Evolutionary conservation across 2,797 vertebrate species (phyloP).

Genomic region (Paguma larvata): DNA sequence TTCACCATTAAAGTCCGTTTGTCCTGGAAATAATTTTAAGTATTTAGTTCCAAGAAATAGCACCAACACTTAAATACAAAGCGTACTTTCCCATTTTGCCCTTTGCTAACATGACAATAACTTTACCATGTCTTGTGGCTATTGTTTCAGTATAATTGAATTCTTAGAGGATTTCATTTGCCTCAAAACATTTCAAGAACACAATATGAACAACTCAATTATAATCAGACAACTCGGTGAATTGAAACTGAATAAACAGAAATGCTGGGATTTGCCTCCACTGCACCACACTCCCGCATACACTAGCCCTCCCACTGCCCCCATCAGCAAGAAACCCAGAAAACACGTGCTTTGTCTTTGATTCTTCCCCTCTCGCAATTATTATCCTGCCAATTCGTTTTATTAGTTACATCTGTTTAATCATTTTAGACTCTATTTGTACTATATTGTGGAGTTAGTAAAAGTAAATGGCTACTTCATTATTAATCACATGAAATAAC

Average conservation of each 20-base stretch:
- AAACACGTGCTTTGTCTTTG: neutral
- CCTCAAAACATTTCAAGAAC: conserved; percentile 67
- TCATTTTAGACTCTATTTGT: neutral
- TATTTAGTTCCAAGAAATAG: conserved; percentile 50
- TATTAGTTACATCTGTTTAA: conserved; percentile 16
- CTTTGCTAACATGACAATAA: conserved; percentile 70
- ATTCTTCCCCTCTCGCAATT: neutral
- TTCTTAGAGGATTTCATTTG: conserved; percentile 75
- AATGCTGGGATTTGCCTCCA: conserved; percentile 22
- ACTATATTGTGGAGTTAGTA: neutral
- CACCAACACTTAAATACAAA: conserved; percentile 46
- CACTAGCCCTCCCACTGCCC: neutral
- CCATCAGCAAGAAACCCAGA: neutral
- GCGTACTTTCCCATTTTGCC: neutral
- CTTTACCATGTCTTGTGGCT: conserved; percentile 53
- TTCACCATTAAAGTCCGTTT: neutral
- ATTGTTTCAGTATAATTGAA: conserved; percentile 78
- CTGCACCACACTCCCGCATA: neutral
- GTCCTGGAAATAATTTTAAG: conserved; percentile 43
- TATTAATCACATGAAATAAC: conserved; percentile 12
- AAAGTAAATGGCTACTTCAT: conserved; percentile 57
- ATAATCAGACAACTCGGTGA: conserved; percentile 63
- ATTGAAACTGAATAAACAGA: conserved; percentile 64
- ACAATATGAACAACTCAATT: conserved; percentile 72
- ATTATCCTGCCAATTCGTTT: conserved; percentile 22